Evolutionary conservation across 2,113 vertebrate genomes (phyloP).

Genomic region (Emydura subglobosa): DNA sequence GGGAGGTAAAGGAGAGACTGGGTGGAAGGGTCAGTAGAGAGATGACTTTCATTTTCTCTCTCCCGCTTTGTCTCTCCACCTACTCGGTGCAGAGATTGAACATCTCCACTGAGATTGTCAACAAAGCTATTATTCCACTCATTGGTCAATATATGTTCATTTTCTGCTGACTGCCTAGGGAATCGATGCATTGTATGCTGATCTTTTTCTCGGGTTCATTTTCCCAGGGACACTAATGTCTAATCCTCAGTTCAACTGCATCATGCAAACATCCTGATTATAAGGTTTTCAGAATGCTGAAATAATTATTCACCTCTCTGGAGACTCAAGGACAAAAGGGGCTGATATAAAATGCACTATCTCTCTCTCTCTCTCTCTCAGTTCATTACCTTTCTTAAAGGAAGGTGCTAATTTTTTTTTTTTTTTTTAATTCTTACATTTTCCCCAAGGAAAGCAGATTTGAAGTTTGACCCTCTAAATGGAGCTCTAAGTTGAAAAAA

Average conservation of each 20-base stretch:
- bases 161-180: slow-evolving; percentile 65
- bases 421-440: background rate
- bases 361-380: background rate
- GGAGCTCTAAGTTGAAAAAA: background rate
- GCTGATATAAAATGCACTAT: background rate
- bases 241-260: slow-evolving; percentile 26
- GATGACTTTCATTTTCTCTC: background rate
- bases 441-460: background rate
- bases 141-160: slow-evolving; percentile 68
- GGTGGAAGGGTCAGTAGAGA: background rate
- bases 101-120: slow-evolving; percentile 59
- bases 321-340: background rate
- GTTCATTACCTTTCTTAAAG: background rate
- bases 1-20: background rate
- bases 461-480: background rate
- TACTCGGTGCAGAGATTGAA: slow-evolving; percentile 45
- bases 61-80: background rate
- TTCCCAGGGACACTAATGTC: slow-evolving; percentile 10
- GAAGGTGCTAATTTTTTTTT: background rate
- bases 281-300: background rate
- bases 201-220: slow-evolving; percentile 51
- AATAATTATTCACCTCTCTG: slow-evolving; percentile 4
- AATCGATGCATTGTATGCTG: slow-evolving; percentile 26
- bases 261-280: slow-evolving; percentile 35
- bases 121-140: slow-evolving; percentile 77